A percentile compares a stretch with the other conserved stretches of the same genome.
Evolutionary conservation across 35 echinoderm and acorn worm species (phyloP).

Genomic region (Strongylocentrotus purpuratus): DNA sequence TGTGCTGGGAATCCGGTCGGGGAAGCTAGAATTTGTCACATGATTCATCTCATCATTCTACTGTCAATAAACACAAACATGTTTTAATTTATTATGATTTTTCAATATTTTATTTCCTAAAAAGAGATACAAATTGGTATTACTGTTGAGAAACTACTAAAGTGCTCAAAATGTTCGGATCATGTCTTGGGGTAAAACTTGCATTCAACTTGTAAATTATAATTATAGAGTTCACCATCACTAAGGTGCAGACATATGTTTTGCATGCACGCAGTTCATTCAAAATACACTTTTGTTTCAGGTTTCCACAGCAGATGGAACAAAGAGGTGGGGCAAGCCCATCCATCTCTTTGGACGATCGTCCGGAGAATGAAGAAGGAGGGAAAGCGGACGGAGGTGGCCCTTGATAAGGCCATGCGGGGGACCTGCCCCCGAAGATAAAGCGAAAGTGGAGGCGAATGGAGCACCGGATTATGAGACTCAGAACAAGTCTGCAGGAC

Average conservation of each 20-base stretch:
- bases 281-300: constrained; percentile 32
- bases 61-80: too few relatives aligned
- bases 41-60: too few relatives aligned
- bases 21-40: too few relatives aligned
- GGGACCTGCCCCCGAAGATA: neutral
- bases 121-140: neutral
- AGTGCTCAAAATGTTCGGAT: too few relatives aligned
- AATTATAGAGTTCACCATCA: constrained; percentile 34
- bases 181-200: too few relatives aligned
- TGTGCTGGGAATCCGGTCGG: too few relatives aligned
- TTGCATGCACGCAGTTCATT: constrained; percentile 53
- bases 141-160: neutral
- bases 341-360: constrained; percentile 40
- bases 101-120: neutral
- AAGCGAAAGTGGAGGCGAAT: neutral
- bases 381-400: constrained; percentile 24
- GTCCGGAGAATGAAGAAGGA: constrained; percentile 37
- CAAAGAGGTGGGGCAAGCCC: neutral
- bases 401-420: constrained; percentile 12
- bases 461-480: neutral
- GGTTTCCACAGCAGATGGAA: constrained; percentile 51
- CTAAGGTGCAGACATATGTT: constrained; percentile 45
- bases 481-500: neutral
- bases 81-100: too few relatives aligned
- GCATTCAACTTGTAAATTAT: neutral